These are phyloP conservation scores for Cheilosia vulpina DNA, from an alignment of 2,888 invertebrate genomes.

Conservation along the genomic window DNA sequence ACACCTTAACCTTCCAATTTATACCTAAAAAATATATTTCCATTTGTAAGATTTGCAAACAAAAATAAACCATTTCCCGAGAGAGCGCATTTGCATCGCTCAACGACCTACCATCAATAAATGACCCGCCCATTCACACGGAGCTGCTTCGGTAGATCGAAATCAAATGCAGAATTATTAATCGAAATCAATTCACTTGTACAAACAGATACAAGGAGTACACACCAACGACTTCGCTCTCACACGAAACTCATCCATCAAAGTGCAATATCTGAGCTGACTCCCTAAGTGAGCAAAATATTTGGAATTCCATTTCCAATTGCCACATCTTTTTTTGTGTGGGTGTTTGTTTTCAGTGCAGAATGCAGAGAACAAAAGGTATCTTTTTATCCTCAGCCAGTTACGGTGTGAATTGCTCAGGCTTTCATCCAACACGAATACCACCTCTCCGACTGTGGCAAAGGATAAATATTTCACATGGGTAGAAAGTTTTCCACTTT, in stretches of 20 bases:
- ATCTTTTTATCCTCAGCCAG: not conserved
- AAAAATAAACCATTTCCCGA: not conserved
- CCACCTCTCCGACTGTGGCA: not conserved
- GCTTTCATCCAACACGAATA: not conserved
- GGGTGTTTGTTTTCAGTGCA: not conserved
- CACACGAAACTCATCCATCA: constrained; percentile 12
- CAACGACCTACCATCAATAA: not conserved
- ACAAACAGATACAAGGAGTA: constrained; percentile 2
- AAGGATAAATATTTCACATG: constrained; percentile 2
- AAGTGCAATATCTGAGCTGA: constrained; percentile 1
- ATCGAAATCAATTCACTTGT: constrained; percentile 22
- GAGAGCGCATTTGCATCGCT: not conserved
- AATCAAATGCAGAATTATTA: constrained; percentile 16
- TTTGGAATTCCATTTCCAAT: not conserved
- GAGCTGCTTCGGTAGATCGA: not conserved
- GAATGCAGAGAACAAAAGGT: not conserved
- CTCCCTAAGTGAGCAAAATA: not conserved
- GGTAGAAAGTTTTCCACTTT: not conserved
- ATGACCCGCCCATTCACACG: not conserved
- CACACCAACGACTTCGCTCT: not conserved
- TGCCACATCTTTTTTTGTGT: not conserved
- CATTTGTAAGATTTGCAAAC: not conserved
- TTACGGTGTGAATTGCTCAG: not conserved
- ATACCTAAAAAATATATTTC: too few relatives aligned
- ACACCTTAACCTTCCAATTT: too few relatives aligned